Base-by-base conservation (phyloP, 2,113 vertebrate species). In the Saguinus midas region DNA sequence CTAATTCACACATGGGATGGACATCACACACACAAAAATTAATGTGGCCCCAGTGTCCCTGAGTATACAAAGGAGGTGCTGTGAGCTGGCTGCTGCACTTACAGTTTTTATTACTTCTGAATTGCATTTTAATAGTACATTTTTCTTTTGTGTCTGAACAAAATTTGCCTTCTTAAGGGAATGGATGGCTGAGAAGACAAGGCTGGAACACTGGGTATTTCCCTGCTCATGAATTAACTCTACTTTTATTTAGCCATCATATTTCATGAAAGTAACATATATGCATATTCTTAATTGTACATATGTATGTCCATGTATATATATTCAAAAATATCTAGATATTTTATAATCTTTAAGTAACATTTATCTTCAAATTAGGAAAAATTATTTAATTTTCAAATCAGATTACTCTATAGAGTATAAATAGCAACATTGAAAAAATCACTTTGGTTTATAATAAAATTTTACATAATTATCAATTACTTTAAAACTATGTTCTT, bases 101-200 rank as follows among this genome's bases (percentile, higher is more conserved):
- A 98, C 98, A 98, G 98, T 98, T 99, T 98, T 99, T 99, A 99
- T 99, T 98, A 98, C 98, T 98, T 99, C 98, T 96, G 98, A 99
- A 99, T 98, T 99, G 99, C 98, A 98, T 99, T 99, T 99, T 99
- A 99, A 99, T 99, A 98, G 98, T 98, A 98, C 98, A 98, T 98
- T 99, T 99, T 99, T 99, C 99, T 99, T 99, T 98, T 98, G 98
- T 99, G 98, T 98, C 97, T 98, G 98, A 98, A 98, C 98, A 98
- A 98, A 99, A 98, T 99, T 99, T 99, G 98, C 98, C 98, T 98
- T 98, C 98, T 98, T 98, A 48, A 78, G 98, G 98, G 98, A 99
- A 58, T 97, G 91, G 97, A 98, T 96, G 98, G 98, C 98, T 98
- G 97, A 97, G 98, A 97, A 98, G 98, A 98, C 98, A 98, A 98